A percentile compares a stretch with the other conserved stretches of the same genome.
Evolutionary conservation across 2,113 vertebrate species (phyloP).

Genomic region (Mastomys coucha): DNA sequence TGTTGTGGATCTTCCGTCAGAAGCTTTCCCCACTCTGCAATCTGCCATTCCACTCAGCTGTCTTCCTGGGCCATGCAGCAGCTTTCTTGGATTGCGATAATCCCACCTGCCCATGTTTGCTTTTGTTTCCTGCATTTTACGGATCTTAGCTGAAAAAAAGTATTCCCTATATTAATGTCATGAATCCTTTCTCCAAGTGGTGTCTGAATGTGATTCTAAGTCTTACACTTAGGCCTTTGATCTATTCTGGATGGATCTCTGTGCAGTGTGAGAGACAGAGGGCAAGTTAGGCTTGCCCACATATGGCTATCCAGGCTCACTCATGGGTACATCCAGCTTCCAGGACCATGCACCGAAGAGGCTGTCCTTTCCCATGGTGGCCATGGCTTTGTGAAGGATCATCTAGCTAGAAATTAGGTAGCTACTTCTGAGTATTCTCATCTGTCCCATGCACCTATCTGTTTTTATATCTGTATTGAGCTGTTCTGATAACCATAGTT

Average conservation of each 20-base stretch:
- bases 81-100: background rate
- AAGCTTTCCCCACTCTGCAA: background rate
- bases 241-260: background rate
- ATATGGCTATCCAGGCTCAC: background rate
- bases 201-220: background rate
- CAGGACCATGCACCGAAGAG: background rate
- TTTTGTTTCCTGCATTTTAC: background rate
- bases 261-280: background rate
- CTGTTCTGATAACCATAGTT: background rate
- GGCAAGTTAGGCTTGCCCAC: background rate
- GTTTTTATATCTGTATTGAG: background rate
- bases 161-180: background rate
- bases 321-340: rapidly evolving
- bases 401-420: background rate
- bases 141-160: background rate
- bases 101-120: background rate
- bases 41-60: background rate
- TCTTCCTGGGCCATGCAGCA: background rate
- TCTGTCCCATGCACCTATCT: background rate
- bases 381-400: background rate
- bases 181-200: background rate
- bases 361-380: too few species aligned
- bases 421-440: background rate
- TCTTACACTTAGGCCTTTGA: background rate
- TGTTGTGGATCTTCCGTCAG: background rate